These are phyloP conservation scores for Leptopilina drosophilae DNA, from an alignment of 2,888 invertebrate genomes.

Conservation along the genomic window DNA sequence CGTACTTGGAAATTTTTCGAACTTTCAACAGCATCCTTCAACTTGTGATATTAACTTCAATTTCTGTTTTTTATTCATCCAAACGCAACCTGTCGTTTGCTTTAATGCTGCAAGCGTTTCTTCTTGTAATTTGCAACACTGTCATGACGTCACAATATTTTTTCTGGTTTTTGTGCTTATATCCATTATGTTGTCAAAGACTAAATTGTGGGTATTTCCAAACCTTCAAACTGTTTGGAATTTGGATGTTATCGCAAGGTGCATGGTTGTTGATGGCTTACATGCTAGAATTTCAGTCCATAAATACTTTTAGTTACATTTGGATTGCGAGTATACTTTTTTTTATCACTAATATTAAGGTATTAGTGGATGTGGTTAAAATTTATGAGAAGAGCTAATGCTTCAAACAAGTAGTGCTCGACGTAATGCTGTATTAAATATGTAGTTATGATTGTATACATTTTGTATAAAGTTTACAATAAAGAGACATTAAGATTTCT, in stretches of 20 bases:
- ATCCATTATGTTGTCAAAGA: conserved; percentile 89
- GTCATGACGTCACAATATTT: conserved; percentile 99
- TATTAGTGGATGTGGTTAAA: conserved; percentile 81
- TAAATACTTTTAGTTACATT: conserved; percentile 89
- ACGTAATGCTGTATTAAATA: too few species aligned
- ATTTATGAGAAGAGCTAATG: conserved; percentile 43
- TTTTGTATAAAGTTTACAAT: too few species aligned
- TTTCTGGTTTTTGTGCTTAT: conserved; percentile 94
- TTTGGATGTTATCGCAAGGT: conserved; percentile 87
- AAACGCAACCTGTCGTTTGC: conserved; percentile 88
- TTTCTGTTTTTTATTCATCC: conserved; percentile 82
- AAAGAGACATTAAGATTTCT: too few species aligned
- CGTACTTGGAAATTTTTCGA: conserved; percentile 81
- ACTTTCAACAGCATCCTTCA: conserved; percentile 83
- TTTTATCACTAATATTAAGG: conserved; percentile 88
- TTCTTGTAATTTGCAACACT: conserved; percentile 95
- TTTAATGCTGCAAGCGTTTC: conserved; percentile 89
- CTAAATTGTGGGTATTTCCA: conserved; percentile 80
- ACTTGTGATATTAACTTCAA: conserved; percentile 81
- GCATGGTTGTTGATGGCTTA: conserved; percentile 95
- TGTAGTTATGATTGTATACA: too few species aligned
- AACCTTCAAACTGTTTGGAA: conserved; percentile 78
- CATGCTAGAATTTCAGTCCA: conserved; percentile 91
- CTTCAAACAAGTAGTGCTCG: not conserved
- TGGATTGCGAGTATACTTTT: conserved; percentile 92